Base-by-base conservation (phyloP, 2,797 vertebrate species). In the Helarctos malayanus region DNA sequence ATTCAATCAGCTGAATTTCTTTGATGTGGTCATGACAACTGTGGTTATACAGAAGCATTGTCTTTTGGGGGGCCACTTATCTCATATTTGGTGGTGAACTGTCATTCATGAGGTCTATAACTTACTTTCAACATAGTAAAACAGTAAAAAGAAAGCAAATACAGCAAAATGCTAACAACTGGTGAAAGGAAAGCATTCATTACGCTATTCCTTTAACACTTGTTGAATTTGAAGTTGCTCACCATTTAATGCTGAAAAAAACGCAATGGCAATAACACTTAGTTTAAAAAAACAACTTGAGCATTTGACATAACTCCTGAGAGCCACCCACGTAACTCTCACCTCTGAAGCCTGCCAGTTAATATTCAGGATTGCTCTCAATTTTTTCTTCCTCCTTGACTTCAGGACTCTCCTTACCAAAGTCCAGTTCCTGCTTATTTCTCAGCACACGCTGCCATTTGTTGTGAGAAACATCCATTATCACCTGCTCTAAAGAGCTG, bases 191-290 rank as follows among this genome's bases (percentile, higher is more conserved):
- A 11, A 88, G 23, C 56, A 2, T 65, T 78, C n/a, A 41, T 54
- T 85, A 68, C 38, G 80, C 35, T 54, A 69, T 65, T 49, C 29
- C 68, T 95, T 84, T 78, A 91, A 52, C 15, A 18, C 19, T 91
- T 19, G 41, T 52, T 29, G 87, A 76, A 27, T 32, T 9, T 73
- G 21, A 89, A 35, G 29, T 85, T 79, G 81, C 87, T 54, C 76
- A 91, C 95, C 90, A 76, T 89, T 71, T 69, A 78, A 81, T 71
- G 65, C 8, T 79, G 5, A 82, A 86, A 86, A 80, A 75, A 49
- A 41, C 41, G 0, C 16, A 86, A 68, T 29, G 14, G 45, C 79
- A 79, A 41, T 54, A 75, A 91, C 94, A 61, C 18, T 18, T 88
- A 82, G 29, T 32, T n/a, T 9, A 54, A 75, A 56, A 41, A 75